Evolutionary conservation across 2,888 invertebrate species (phyloP).

Genomic region (Scaptomyza reducta): DNA sequence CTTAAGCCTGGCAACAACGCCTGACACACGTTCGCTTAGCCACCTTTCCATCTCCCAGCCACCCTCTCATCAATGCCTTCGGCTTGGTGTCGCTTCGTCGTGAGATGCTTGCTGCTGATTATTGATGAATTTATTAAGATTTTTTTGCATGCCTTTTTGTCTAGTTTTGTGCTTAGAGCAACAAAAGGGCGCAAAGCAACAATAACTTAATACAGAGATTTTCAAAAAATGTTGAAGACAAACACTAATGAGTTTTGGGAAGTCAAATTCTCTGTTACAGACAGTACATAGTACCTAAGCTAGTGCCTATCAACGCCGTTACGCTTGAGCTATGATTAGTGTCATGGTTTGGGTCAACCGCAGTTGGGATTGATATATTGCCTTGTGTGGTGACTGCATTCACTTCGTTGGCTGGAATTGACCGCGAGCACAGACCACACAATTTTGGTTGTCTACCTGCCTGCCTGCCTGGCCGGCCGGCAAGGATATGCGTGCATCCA

Average conservation of each 20-base stretch:
- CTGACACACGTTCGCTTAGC: conserved; percentile 26
- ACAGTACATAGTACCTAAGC: conserved; percentile 3
- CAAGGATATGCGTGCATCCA: conserved; percentile 36
- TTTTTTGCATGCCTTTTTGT: conserved; percentile 34
- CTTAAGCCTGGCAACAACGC: conserved; percentile 32
- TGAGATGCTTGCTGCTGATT: conserved; percentile 71
- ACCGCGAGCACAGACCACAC: conserved; percentile 66
- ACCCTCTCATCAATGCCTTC: background rate
- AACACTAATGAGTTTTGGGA: conserved; percentile 71
- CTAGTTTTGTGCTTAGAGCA: conserved; percentile 22
- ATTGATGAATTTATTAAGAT: conserved; percentile 78
- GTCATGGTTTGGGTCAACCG: conserved; percentile 70
- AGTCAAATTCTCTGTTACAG: conserved; percentile 45
- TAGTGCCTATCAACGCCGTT: conserved; percentile 68
- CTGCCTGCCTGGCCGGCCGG: background rate
- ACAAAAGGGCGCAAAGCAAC: conserved; percentile 5
- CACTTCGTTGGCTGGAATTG: background rate
- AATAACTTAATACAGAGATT: conserved; percentile 13
- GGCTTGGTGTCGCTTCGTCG: conserved; percentile 56
- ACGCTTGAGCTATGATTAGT: conserved; percentile 76
- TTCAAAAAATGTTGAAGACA: conserved; percentile 32
- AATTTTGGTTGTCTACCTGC: conserved; percentile 51
- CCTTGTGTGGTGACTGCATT: conserved; percentile 31
- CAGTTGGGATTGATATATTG: conserved; percentile 71
- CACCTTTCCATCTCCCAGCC: background rate